phyloP scores from a whole-genome alignment of 2,888 invertebrate species.

The Drosophila paranaensis region DNA sequence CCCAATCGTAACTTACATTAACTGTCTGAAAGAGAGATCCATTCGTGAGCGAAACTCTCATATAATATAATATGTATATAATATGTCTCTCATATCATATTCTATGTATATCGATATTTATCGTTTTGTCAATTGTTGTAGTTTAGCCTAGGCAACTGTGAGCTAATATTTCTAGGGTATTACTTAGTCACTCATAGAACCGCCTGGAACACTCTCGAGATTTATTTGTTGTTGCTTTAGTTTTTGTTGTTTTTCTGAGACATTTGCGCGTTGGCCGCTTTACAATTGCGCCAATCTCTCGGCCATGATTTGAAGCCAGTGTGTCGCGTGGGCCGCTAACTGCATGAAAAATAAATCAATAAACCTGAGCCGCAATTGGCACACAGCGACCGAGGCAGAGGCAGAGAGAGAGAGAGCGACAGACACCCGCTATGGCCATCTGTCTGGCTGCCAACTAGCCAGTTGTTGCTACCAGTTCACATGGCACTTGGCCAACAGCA shows the following conservation, averaged over 20 bases:
- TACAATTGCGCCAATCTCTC: slow-evolving; percentile 62
- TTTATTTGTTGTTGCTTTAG: background rate
- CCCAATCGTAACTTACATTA: too few relatives aligned
- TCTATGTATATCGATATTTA: background rate
- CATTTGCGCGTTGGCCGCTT: slow-evolving; percentile 59
- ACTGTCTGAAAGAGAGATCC: too few relatives aligned
- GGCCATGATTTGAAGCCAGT: slow-evolving; percentile 59
- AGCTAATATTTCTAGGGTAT: background rate
- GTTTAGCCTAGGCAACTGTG: background rate
- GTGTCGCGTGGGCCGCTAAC: slow-evolving; percentile 51
- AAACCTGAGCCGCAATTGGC: slow-evolving; percentile 66
- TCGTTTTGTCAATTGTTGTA: background rate
- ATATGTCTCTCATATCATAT: too few relatives aligned
- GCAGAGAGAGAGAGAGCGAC: too few relatives aligned
- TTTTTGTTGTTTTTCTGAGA: background rate
- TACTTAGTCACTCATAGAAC: background rate
- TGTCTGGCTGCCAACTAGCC: slow-evolving; percentile 13
- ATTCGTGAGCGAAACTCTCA: too few relatives aligned
- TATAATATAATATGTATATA: too few relatives aligned
- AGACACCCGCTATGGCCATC: slow-evolving; percentile 72
- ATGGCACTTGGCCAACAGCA: slow-evolving; percentile 64
- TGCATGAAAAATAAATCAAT: slow-evolving; percentile 65
- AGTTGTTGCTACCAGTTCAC: slow-evolving; percentile 17
- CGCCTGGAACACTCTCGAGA: background rate
- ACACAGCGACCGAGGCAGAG: slow-evolving; percentile 45